Conservation (phyloP, 2,113 vertebrate genomes). For the Oenanthe oenanthe region DNA sequence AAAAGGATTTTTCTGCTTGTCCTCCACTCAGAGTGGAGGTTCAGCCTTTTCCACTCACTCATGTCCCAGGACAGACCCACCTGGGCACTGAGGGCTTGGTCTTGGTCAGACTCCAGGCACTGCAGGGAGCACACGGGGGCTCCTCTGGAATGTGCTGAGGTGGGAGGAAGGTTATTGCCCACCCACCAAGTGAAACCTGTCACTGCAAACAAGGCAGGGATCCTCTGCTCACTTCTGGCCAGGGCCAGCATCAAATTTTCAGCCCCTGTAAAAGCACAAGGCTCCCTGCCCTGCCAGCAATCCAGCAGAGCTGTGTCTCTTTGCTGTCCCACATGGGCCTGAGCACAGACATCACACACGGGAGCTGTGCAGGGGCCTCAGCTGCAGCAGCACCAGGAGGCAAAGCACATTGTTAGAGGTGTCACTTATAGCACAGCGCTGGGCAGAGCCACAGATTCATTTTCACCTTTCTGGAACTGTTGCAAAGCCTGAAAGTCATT, state of each 20-base stretch:
- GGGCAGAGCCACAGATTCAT: neutral
- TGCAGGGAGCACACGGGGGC: accelerated
- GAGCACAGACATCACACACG: accelerated
- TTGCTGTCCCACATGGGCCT: accelerated
- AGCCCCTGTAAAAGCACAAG: neutral
- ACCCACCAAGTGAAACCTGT: accelerated
- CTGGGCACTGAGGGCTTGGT: accelerated
- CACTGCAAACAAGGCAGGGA: neutral
- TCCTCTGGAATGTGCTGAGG: accelerated
- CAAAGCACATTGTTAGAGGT: conserved; percentile 9
- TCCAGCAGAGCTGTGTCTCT: neutral
- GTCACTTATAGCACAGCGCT: neutral
- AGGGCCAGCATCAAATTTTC: neutral
- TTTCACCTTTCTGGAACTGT: conserved; percentile 8
- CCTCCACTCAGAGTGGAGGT: neutral
- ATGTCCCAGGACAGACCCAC: neutral
- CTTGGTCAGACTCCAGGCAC: neutral
- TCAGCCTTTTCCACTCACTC: neutral
- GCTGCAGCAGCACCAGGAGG: neutral
- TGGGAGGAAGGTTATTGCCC: neutral
- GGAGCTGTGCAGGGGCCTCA: neutral
- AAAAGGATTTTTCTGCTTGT: neutral
- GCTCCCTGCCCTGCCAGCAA: neutral
- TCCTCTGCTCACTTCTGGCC: neutral
- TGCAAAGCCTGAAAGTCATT: neutral